A percentile compares a stretch with the other conserved stretches of the same genome.
phyloP scores from a whole-genome alignment of 2,888 invertebrate species.

The Gymnoscelis rufifasciata region DNA sequence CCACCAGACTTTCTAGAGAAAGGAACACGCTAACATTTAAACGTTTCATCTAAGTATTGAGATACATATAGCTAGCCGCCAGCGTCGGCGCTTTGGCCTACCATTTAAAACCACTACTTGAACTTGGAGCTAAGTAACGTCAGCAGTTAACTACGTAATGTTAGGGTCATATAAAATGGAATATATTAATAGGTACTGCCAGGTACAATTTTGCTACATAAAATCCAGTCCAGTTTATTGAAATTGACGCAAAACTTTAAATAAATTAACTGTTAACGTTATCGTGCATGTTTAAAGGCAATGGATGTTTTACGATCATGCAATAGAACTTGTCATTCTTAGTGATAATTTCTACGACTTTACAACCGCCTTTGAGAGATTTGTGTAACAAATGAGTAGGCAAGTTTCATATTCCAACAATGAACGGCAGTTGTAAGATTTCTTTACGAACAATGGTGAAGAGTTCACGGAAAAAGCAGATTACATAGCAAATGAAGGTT shows the following conservation, averaged over 20 bases:
- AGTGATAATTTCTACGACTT: background rate
- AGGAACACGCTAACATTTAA: constrained; percentile 19
- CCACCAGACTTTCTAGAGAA: constrained; percentile 30
- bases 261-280: too few species aligned
- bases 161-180: too few species aligned
- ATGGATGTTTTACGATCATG: too few species aligned
- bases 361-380: constrained; percentile 14
- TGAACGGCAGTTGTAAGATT: constrained; percentile 14
- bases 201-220: too few species aligned
- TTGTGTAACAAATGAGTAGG: constrained; percentile 19
- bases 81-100: too few species aligned
- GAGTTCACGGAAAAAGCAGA: constrained; percentile 10
- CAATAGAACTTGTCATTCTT: background rate
- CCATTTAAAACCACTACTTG: too few species aligned
- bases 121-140: too few species aligned
- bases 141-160: too few species aligned
- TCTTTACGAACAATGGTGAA: constrained; percentile 14
- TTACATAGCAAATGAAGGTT: constrained; percentile 10
- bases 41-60: constrained; percentile 5
- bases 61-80: background rate
- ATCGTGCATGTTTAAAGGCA: too few species aligned
- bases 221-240: too few species aligned
- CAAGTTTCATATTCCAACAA: constrained; percentile 20
- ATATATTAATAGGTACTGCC: too few species aligned
- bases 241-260: too few species aligned